These are phyloP conservation scores for Druon quercuslanigerum DNA, from an alignment of 1,140 invertebrate species.

Conservation along the genomic window DNA sequence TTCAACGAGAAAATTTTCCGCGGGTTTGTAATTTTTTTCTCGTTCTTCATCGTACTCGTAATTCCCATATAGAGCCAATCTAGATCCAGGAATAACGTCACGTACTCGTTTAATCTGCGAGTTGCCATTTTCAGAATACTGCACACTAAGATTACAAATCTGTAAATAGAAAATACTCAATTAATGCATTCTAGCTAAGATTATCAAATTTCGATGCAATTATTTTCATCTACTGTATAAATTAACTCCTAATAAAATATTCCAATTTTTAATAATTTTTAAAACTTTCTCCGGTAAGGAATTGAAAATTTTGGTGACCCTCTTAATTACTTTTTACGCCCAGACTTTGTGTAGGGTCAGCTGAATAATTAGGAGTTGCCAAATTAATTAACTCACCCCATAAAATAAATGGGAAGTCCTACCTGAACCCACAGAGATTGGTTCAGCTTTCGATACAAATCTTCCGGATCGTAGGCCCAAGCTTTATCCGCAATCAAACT, in stretches of 20 bases:
- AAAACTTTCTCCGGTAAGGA: no score
- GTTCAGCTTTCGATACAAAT: constrained; percentile 67
- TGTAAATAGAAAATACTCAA: constrained; percentile 41
- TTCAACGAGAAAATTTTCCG: constrained; percentile 31
- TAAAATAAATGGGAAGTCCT: constrained; percentile 32
- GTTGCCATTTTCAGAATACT: constrained; percentile 52
- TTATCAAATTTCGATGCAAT: constrained; percentile 24
- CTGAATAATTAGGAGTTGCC: no score
- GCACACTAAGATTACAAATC: constrained; percentile 61
- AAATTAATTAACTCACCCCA: no score
- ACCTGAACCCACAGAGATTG: constrained; percentile 67
- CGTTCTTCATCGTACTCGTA: constrained; percentile 66
- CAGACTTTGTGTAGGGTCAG: no score
- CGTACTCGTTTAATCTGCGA: constrained; percentile 56
- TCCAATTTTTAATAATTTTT: no score
- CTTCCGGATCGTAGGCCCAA: constrained; percentile 62
- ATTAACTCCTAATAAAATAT: not conserved
- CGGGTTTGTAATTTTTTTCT: constrained; percentile 57
- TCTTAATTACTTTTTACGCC: no score
- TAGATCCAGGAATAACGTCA: constrained; percentile 67
- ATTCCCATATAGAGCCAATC: constrained; percentile 67
- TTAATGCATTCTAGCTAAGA: not conserved
- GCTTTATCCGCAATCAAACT: constrained; percentile 65
- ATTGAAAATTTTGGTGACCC: no score
- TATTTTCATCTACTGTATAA: constrained; percentile 23